A percentile compares a stretch with the other conserved stretches of the same genome.
Evolutionary conservation across 2,888 invertebrate species (phyloP).

Genomic region (Brachynemurus nebulosus): DNA sequence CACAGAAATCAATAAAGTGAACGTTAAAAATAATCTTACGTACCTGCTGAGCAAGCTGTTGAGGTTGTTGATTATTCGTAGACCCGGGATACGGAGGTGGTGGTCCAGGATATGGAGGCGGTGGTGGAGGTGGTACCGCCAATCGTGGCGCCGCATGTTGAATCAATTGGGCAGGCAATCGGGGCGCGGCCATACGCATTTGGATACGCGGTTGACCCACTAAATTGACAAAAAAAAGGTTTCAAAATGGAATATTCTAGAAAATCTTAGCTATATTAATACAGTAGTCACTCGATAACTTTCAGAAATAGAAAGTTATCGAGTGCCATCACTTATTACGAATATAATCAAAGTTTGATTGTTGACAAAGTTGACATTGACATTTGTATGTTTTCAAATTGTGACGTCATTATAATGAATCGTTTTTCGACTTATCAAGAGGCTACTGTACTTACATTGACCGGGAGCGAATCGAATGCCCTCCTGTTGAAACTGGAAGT

Average conservation of each 20-base stretch:
- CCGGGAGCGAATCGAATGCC: background rate
- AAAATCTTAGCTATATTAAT: no score
- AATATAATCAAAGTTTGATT: no score
- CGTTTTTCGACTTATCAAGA: no score
- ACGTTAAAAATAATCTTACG: background rate
- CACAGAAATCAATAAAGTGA: background rate
- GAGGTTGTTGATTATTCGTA: constrained; percentile 21
- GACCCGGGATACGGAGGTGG: constrained; percentile 55
- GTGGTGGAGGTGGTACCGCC: constrained; percentile 45
- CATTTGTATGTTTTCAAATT: no score
- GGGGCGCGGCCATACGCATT: constrained; percentile 25
- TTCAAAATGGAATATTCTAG: no score
- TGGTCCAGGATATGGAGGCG: constrained; percentile 58
- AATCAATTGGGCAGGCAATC: constrained; percentile 17
- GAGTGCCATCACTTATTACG: no score
- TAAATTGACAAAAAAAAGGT: constrained; percentile 19
- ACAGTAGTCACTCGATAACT: no score
- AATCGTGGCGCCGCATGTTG: constrained; percentile 26
- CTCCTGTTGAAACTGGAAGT: constrained; percentile 28
- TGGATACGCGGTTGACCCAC: constrained; percentile 31
- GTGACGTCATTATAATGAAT: no score
- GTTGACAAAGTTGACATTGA: no score
- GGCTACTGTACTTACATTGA: constrained; percentile 9
- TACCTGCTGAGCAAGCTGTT: constrained; percentile 6
- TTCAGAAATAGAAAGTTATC: no score